Evolutionary conservation across 2,113 vertebrate species (phyloP).

Genomic region (Epinephelus cyanopodus): DNA sequence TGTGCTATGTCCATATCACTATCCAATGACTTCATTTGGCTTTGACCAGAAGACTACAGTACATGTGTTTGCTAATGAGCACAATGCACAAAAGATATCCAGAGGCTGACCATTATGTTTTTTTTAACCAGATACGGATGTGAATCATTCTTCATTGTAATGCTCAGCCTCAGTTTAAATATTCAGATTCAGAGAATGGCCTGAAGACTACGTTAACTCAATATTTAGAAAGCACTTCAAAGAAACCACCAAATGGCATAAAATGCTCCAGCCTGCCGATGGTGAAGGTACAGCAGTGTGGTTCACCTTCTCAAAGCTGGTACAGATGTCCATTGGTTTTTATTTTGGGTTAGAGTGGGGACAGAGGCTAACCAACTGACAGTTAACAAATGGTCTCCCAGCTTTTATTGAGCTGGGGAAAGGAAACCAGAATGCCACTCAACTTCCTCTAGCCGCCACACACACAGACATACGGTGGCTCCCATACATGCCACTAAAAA

Average conservation of each 20-base stretch:
- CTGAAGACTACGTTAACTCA: constrained; percentile 21
- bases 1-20: background rate
- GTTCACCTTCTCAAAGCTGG: constrained; percentile 61
- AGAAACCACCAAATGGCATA: constrained; percentile 49
- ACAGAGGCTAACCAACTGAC: constrained; percentile 66
- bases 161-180: constrained; percentile 9
- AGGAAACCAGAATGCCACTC: constrained; percentile 69
- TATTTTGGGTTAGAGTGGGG: constrained; percentile 68
- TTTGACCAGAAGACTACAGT: constrained; percentile 15
- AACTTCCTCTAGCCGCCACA: constrained; percentile 58
- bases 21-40: constrained; percentile 30
- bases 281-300: constrained; percentile 40
- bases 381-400: constrained; percentile 69
- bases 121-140: constrained; percentile 30
- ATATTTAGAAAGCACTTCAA: constrained; percentile 58
- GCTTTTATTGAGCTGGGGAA: constrained; percentile 67
- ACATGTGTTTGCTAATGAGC: constrained; percentile 44
- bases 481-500: constrained; percentile 50
- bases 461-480: constrained; percentile 26
- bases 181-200: constrained; percentile 34
- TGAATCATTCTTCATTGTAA: constrained; percentile 46
- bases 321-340: constrained; percentile 68
- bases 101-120: background rate
- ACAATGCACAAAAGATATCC: constrained; percentile 29
- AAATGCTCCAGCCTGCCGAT: constrained; percentile 43